phyloP scores from a whole-genome alignment of 2,113 vertebrate genomes.

The Peromyscus polionotus region DNA sequence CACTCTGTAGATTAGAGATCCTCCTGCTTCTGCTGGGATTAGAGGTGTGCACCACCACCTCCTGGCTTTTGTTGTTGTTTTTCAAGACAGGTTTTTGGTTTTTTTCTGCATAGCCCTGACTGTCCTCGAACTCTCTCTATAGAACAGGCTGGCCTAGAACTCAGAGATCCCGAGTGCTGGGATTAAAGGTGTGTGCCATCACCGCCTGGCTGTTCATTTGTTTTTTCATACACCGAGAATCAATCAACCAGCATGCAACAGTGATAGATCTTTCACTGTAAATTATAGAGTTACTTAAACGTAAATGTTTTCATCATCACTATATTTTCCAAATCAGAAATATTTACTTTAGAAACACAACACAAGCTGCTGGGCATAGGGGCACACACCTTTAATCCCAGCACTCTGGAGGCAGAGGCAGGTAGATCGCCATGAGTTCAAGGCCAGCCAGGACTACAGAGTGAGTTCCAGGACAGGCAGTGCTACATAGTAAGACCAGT shows the following conservation, averaged over 20 bases:
- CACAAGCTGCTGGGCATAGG: neutral
- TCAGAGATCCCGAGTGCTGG: neutral
- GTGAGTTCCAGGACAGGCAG: neutral
- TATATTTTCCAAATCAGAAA: slow-evolving; percentile 16
- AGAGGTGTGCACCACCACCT: too few relatives aligned
- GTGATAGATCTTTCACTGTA: neutral
- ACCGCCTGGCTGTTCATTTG: neutral
- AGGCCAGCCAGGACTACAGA: neutral
- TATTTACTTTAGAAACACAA: neutral
- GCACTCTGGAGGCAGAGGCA: neutral
- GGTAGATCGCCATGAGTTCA: neutral
- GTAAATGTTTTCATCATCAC: neutral
- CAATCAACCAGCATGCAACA: neutral
- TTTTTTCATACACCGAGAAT: neutral
- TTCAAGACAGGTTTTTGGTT: neutral
- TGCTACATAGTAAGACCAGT: neutral
- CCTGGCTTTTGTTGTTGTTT: neutral
- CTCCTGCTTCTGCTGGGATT: too few relatives aligned
- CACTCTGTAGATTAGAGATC: too few relatives aligned
- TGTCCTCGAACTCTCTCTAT: neutral
- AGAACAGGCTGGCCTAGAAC: neutral
- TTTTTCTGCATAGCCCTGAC: neutral
- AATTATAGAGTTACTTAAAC: neutral
- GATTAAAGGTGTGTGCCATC: neutral
- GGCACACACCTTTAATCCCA: neutral